Percentiles rank a stretch among this genome's conserved stretches.
Evolutionary conservation across 2,113 vertebrate species (phyloP).

Genomic region (Noctilio leporinus): DNA sequence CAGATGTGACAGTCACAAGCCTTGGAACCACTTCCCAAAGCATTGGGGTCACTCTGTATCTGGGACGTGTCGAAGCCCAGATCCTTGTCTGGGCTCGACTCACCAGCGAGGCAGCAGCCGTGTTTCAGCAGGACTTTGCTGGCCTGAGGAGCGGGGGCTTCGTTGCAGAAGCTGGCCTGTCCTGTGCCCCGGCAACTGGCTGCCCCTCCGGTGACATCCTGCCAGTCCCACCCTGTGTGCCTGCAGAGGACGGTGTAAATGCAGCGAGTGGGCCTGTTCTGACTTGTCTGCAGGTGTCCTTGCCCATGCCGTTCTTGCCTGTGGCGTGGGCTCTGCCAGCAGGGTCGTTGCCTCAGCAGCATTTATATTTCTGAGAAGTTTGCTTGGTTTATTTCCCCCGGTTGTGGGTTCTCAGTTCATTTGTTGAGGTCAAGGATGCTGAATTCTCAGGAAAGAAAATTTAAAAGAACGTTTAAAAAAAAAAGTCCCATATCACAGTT

Average conservation of each 20-base stretch:
- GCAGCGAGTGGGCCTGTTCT: not conserved
- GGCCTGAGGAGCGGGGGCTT: not conserved
- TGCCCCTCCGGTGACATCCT: not conserved
- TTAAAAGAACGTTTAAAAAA: not conserved
- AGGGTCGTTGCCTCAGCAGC: not conserved
- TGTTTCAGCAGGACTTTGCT: not conserved
- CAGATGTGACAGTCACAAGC: not conserved
- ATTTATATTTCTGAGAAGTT: conserved; percentile 14
- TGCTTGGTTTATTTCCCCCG: conserved; percentile 24
- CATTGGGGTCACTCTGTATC: accelerated
- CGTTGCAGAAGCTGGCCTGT: not conserved
- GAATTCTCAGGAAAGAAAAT: conserved; percentile 40
- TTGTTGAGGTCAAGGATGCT: conserved; percentile 38
- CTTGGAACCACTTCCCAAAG: not conserved
- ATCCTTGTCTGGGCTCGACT: not conserved
- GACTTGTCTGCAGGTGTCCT: conserved; percentile 22
- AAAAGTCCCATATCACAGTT: not conserved
- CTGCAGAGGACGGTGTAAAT: accelerated
- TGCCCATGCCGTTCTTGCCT: not conserved
- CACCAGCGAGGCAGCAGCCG: accelerated
- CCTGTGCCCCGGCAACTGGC: accelerated
- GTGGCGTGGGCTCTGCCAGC: not conserved
- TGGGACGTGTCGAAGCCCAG: not conserved
- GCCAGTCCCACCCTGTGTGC: not conserved
- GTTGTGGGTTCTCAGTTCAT: conserved; percentile 17